Percentiles rank a stretch among this genome's conserved stretches.
Evolutionary conservation across 2,888 invertebrate genomes (phyloP).

Genomic region (Tillus elongatus): DNA sequence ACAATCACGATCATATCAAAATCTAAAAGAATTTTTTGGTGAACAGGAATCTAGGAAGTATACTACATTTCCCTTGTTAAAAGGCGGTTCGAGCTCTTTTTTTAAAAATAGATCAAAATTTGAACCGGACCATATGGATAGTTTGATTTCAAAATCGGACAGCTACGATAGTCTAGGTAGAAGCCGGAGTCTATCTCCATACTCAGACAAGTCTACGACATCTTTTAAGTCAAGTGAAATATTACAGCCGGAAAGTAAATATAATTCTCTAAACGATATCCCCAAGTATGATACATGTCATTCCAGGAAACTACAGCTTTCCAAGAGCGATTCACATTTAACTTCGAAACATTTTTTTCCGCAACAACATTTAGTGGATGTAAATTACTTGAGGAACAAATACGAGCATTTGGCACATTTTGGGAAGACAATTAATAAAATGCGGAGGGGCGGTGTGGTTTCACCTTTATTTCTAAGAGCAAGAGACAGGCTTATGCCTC

Average conservation of each 20-base stretch:
- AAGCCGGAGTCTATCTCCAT: slow-evolving; percentile 66
- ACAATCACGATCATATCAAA: slow-evolving; percentile 58
- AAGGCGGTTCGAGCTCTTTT: slow-evolving; percentile 5
- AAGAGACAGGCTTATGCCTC: slow-evolving; percentile 74
- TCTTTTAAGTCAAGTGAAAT: slow-evolving; percentile 71
- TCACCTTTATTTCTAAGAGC: slow-evolving; percentile 59
- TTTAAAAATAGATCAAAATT: slow-evolving; percentile 34
- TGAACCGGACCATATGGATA: slow-evolving; percentile 44
- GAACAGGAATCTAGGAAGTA: slow-evolving; percentile 57
- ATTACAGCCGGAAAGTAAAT: slow-evolving; percentile 64
- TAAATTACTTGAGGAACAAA: slow-evolving; percentile 51
- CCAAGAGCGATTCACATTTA: slow-evolving; percentile 73
- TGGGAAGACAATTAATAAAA: slow-evolving; percentile 44
- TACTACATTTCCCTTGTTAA: slow-evolving; percentile 43
- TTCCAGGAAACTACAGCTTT: slow-evolving; percentile 45
- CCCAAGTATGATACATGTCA: slow-evolving; percentile 34
- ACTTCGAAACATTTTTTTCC: slow-evolving; percentile 45
- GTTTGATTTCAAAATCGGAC: slow-evolving; percentile 43
- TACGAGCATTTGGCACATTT: slow-evolving; percentile 47
- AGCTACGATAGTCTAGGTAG: slow-evolving; percentile 59
- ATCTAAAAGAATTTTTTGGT: slow-evolving; percentile 74
- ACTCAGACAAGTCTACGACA: slow-evolving; percentile 61
- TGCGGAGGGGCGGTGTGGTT: slow-evolving; percentile 42
- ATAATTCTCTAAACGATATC: slow-evolving; percentile 56
- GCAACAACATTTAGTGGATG: slow-evolving; percentile 45